Base-by-base conservation (phyloP, 1,140 invertebrate species). In the Drosophila setifemur region DNA sequence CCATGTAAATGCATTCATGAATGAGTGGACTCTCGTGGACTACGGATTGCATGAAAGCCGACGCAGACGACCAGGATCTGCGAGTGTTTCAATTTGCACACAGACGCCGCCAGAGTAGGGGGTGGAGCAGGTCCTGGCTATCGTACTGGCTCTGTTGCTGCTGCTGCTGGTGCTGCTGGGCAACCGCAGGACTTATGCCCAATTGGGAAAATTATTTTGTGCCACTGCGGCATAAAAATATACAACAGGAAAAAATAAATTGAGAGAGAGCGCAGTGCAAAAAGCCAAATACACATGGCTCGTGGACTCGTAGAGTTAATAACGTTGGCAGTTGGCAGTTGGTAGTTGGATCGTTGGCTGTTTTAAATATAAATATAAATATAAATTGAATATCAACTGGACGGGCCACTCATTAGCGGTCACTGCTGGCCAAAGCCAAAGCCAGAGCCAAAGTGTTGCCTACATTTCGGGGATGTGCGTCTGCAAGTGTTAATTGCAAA, bases 151-250 rank as follows among this genome's bases (percentile, higher is more conserved):
- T n/a, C n/a, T n/a, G n/a, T n/a, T n/a, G n/a, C n/a, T n/a, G n/a
- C n/a, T n/a, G n/a, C n/a, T n/a, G n/a, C n/a, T n/a, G 18, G 25
- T 40, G 33, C 31, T 6, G 23, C 43, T 8, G 18, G 52, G 33
- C 43, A 81, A 71, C 79, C 69, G 74, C 70, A 79, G 70, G 54
- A 85, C 79, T 83, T 85, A 74, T 83, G 79, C 70, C 74, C 79
- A 83, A 83, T 83, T 85, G 79, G 81, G 71, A 85, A 85, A 83
- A 85, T 86, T 63, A 85, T 85, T 85, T 78, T 85, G 74, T 74
- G 74, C 79, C 70, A 83, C 52, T 83, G 79, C 79, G 64, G 74
- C 81, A 86, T 53, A 73, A 73, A 73, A 67, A 85, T 37, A 37
- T 16, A 37, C 14, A 37, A 16, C 55, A 67, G 79, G 54, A 60